These are phyloP conservation scores for Acrocyrtus sp. DNA, from an alignment of 2,888 invertebrate genomes.

Conservation along the genomic window DNA sequence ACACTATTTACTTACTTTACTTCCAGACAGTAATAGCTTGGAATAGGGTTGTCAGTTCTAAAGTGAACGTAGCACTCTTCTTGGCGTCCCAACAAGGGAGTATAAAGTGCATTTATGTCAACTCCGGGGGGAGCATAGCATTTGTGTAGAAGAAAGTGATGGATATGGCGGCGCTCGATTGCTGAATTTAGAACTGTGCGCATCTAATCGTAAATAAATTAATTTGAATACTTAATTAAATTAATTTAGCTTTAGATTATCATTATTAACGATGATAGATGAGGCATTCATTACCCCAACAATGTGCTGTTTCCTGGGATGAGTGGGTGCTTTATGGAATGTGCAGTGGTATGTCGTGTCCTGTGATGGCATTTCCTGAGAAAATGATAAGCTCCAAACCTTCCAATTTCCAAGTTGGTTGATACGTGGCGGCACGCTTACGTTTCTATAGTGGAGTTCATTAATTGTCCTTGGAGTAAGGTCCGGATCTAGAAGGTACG, in stretches of 20 bases:
- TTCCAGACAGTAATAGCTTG: too few relatives aligned
- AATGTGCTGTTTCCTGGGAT: constrained; percentile 10
- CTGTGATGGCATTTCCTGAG: neutral
- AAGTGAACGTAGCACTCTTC: neutral
- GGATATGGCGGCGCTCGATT: constrained; percentile 1
- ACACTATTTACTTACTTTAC: too few relatives aligned
- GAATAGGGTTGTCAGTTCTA: too few relatives aligned
- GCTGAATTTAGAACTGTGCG: too few relatives aligned
- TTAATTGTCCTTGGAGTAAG: neutral
- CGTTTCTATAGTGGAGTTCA: too few relatives aligned
- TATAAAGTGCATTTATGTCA: constrained; percentile 22
- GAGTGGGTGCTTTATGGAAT: constrained; percentile 11
- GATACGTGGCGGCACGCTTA: too few relatives aligned
- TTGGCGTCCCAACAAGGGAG: neutral
- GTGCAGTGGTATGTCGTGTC: constrained; percentile 23
- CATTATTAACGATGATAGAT: too few relatives aligned
- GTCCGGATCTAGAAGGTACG: constrained; percentile 23
- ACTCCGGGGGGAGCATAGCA: constrained; percentile 19
- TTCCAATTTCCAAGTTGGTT: constrained; percentile 1
- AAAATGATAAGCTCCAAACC: constrained; percentile 1
- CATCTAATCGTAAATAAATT: too few relatives aligned
- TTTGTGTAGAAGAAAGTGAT: constrained; percentile 21
- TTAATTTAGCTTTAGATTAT: neutral
- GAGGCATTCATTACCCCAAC: constrained; percentile 44
- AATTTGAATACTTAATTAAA: neutral